Evolutionary conservation across 2,888 invertebrate genomes (phyloP).

Genomic region (Creontiades dilutus): DNA sequence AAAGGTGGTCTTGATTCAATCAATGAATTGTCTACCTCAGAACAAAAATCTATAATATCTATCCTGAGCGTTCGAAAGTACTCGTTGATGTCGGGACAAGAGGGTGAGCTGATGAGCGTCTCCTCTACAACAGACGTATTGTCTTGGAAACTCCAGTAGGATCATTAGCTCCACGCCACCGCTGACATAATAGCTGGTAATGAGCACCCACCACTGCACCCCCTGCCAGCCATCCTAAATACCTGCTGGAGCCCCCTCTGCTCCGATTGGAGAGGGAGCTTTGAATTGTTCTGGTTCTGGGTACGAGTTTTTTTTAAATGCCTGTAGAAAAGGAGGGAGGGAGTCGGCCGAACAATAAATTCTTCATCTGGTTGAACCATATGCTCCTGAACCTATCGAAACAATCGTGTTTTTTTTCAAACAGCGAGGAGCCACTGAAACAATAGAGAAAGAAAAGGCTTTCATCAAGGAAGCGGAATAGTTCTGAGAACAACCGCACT

Average conservation of each 20-base stretch:
- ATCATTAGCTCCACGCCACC: slow-evolving; percentile 63
- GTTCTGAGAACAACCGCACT: slow-evolving; percentile 7
- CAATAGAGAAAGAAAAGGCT: slow-evolving; percentile 20
- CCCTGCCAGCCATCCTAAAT: slow-evolving; percentile 8
- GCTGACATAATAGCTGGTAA: slow-evolving; percentile 63
- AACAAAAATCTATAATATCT: neutral
- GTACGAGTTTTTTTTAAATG: neutral
- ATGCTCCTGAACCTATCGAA: slow-evolving; percentile 9
- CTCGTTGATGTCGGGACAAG: slow-evolving; percentile 32
- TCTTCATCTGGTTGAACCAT: slow-evolving; percentile 46
- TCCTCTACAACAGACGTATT: slow-evolving; percentile 57
- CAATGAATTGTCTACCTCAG: no score
- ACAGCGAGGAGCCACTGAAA: neutral
- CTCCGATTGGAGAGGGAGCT: slow-evolving; percentile 22
- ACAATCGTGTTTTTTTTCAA: neutral
- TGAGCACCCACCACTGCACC: slow-evolving; percentile 30
- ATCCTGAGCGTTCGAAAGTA: neutral
- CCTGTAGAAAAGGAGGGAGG: neutral
- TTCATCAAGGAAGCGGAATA: slow-evolving; percentile 24
- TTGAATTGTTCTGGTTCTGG: slow-evolving; percentile 30
- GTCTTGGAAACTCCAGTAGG: slow-evolving; percentile 55
- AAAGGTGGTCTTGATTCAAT: no score
- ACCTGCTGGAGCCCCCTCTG: neutral
- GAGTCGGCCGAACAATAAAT: neutral
- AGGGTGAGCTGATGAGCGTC: slow-evolving; percentile 61